Percentiles rank a stretch among this genome's conserved stretches.
These are phyloP conservation scores for Antennarius striatus DNA, from an alignment of 2,113 vertebrate genomes.

Conservation along the genomic window DNA sequence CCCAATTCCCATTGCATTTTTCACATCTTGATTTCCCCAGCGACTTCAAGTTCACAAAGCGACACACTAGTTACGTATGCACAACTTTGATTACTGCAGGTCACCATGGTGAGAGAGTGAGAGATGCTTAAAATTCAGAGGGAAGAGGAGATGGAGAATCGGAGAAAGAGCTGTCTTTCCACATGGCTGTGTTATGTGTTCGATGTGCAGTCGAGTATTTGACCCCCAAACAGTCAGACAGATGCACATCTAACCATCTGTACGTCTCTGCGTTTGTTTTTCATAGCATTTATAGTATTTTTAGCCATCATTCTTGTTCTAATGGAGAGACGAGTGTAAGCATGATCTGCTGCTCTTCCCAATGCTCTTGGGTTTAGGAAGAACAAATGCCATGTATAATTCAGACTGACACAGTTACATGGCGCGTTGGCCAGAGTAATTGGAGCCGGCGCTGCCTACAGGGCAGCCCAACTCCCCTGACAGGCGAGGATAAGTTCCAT, in stretches of 20 bases:
- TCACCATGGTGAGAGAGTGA: constrained; percentile 30
- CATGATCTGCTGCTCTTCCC: constrained; percentile 77
- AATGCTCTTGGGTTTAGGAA: constrained; percentile 77
- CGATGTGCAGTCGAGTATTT: background rate
- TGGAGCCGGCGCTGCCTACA: constrained; percentile 64
- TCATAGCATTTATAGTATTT: constrained; percentile 4
- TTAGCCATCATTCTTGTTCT: constrained; percentile 67
- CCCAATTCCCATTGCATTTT: constrained; percentile 72
- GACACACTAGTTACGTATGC: constrained; percentile 44
- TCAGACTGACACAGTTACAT: constrained; percentile 70
- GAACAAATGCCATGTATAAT: constrained; percentile 81
- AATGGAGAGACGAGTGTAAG: constrained; percentile 72
- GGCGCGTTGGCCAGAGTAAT: constrained; percentile 67
- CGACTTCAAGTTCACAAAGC: constrained; percentile 40
- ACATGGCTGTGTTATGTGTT: background rate
- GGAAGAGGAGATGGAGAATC: background rate
- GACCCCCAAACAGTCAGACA: background rate
- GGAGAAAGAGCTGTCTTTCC: constrained; percentile 1
- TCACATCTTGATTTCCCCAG: constrained; percentile 73
- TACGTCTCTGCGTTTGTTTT: background rate
- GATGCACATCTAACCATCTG: background rate
- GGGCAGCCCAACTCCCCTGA: constrained; percentile 52
- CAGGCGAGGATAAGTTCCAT: constrained; percentile 31
- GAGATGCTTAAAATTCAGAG: constrained; percentile 29
- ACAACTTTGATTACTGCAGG: constrained; percentile 61